Percentiles rank a stretch among this genome's conserved stretches.
phyloP scores from a whole-genome alignment of 2,888 invertebrate genomes.

The Drosophila cognata region DNA sequence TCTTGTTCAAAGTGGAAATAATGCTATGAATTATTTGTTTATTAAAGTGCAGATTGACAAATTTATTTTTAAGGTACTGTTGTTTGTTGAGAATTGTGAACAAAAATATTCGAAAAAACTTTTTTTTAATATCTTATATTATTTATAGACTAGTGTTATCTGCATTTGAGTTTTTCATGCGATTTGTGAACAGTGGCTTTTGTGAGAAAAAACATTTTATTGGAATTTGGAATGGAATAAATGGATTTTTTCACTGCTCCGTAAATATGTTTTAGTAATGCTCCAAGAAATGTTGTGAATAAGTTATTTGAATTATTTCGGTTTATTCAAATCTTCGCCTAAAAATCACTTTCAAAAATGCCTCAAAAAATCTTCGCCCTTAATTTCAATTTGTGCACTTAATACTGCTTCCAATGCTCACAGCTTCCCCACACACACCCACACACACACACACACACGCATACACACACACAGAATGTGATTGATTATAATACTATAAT shows the following conservation, averaged over 20 bases:
- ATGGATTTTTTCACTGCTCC: background rate
- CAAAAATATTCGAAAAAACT: background rate
- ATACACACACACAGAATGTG: conserved; percentile 11
- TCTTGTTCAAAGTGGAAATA: background rate
- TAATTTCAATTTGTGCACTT: background rate
- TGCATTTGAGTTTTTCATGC: background rate
- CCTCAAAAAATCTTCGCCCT: background rate
- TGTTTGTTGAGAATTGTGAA: background rate
- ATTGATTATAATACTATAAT: conserved; percentile 53
- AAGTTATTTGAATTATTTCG: background rate
- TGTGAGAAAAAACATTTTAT: background rate
- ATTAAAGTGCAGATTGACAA: background rate
- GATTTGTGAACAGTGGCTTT: background rate
- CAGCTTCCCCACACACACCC: background rate
- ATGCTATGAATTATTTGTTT: background rate
- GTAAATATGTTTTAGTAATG: background rate
- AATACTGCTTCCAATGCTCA: background rate
- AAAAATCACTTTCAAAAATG: background rate
- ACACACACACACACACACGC: background rate
- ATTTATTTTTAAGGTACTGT: background rate
- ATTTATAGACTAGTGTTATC: no score
- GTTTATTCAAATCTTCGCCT: background rate
- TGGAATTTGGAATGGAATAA: background rate
- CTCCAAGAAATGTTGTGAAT: background rate
- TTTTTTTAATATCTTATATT: background rate